phyloP scores from a whole-genome alignment of 2,888 invertebrate species.

The Xiphydria camelus region DNA sequence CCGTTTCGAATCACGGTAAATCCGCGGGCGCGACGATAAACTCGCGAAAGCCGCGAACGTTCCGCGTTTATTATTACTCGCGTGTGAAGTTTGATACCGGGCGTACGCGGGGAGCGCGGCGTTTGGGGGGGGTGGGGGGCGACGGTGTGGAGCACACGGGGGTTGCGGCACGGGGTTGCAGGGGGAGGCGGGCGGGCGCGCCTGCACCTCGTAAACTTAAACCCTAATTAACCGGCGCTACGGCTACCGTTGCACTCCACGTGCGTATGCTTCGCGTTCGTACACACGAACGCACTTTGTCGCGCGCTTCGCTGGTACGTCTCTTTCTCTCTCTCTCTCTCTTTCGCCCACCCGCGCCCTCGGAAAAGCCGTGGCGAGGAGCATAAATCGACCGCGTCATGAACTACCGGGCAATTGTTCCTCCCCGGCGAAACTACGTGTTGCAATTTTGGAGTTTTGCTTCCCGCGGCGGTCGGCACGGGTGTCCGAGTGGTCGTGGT shows the following conservation, averaged over 20 bases:
- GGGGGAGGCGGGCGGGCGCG: constrained; percentile 48
- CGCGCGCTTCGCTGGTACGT: constrained; percentile 21
- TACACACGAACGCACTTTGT: constrained; percentile 49
- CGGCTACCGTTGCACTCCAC: constrained; percentile 56
- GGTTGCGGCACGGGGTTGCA: constrained; percentile 19
- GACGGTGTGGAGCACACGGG: constrained; percentile 18
- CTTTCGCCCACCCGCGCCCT: constrained; percentile 18
- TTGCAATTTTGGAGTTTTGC: too few relatives aligned
- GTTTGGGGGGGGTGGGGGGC: constrained; percentile 20
- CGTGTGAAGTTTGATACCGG: constrained; percentile 47
- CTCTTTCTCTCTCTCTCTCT: constrained; percentile 28
- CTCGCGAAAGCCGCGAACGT: constrained; percentile 35
- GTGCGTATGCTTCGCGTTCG: constrained; percentile 51
- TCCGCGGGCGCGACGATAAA: constrained; percentile 36
- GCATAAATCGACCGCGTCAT: constrained; percentile 50
- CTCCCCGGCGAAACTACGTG: too few relatives aligned
- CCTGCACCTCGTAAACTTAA: constrained; percentile 59
- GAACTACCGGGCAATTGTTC: constrained; percentile 15
- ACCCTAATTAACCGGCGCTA: constrained; percentile 59
- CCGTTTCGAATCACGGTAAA: constrained; percentile 28
- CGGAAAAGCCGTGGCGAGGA: too few relatives aligned
- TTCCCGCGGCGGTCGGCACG: too few relatives aligned
- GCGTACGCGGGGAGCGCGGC: constrained; percentile 9
- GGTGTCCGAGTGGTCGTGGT: too few relatives aligned
- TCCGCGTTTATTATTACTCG: constrained; percentile 44